phyloP scores from a whole-genome alignment of 2,797 vertebrate species.

The Rhodeus uyekii region DNA sequence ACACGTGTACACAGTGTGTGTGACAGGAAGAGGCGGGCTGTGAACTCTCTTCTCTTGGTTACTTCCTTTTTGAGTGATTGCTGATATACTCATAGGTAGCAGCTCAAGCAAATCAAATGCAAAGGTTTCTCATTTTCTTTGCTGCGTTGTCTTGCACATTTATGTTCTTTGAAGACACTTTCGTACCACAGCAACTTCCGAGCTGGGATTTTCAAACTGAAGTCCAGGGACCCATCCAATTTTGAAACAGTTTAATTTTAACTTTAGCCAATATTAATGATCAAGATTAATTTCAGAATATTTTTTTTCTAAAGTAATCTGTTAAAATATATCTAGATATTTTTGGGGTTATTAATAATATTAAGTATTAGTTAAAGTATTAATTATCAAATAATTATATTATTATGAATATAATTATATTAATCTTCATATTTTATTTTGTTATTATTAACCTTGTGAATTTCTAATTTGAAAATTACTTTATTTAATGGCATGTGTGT shows the following conservation, averaged over 20 bases:
- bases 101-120: not conserved
- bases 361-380: no score
- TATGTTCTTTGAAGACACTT: not conserved
- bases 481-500: no score
- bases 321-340: no score
- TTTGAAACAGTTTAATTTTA: not conserved
- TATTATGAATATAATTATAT: no score
- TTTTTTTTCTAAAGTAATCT: no score
- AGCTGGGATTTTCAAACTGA: not conserved
- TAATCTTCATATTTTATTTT: no score
- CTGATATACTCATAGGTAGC: not conserved
- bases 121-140: not conserved
- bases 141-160: not conserved
- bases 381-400: no score
- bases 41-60: slow-evolving; percentile 23
- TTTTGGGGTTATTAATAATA: no score
- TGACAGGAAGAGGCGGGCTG: slow-evolving; percentile 45
- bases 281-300: no score
- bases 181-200: not conserved
- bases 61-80: slow-evolving; percentile 33
- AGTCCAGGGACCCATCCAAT: not conserved
- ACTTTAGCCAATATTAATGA: not conserved
- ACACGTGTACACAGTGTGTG: not conserved
- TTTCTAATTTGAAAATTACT: no score
- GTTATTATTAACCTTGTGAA: no score